Evolutionary conservation across 1,140 invertebrate species (phyloP).

Genomic region (Musca domestica): DNA sequence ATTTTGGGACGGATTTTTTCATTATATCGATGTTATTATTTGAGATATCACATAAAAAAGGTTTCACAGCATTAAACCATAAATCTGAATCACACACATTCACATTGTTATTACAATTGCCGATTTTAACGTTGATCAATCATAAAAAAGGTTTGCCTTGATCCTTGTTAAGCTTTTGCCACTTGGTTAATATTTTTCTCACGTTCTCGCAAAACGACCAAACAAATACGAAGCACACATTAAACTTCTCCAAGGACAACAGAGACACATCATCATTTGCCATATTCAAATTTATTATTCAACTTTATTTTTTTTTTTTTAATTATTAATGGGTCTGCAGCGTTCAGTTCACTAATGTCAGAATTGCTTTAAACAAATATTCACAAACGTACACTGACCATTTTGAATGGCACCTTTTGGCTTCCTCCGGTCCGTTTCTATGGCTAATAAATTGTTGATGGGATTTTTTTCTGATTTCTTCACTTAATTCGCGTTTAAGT

Average conservation of each 20-base stretch:
- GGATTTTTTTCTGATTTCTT: background rate
- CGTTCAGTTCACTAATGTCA: background rate
- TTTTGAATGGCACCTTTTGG: background rate
- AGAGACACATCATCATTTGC: background rate
- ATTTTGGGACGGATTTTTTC: too few relatives aligned
- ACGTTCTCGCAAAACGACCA: background rate
- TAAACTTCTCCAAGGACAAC: background rate
- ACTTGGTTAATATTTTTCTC: constrained; percentile 10
- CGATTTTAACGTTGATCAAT: too few relatives aligned
- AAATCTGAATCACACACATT: too few relatives aligned
- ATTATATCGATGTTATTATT: too few relatives aligned
- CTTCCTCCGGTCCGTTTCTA: background rate
- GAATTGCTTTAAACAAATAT: background rate
- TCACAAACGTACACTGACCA: background rate
- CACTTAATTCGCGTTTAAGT: too few relatives aligned
- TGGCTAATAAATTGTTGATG: background rate
- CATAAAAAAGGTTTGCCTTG: background rate
- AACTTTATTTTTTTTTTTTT: constrained; percentile 7
- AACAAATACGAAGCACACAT: background rate
- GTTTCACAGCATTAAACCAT: background rate
- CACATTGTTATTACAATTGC: too few relatives aligned
- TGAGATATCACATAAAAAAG: too few relatives aligned
- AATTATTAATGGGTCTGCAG: background rate
- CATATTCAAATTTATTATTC: background rate
- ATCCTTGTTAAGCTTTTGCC: background rate